Evolutionary conservation across 1,140 invertebrate genomes (phyloP), one percentile per base, ranked within the genome.

Genomic region (Musca vetustissima): DNA sequence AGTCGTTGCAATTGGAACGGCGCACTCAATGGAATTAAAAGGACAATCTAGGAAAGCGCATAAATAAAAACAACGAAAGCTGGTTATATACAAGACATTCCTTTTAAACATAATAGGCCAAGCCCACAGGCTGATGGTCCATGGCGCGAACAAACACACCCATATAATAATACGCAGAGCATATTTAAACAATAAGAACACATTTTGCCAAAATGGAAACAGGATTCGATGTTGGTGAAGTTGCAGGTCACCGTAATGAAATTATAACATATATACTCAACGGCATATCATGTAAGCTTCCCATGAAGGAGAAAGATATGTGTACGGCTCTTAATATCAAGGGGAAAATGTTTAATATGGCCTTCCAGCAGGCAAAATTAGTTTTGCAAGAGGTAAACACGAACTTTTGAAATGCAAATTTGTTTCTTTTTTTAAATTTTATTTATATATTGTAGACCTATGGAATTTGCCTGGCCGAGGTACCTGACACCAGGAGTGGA

Each of bases 301-400:
- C 68, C 8, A 32, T 69, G 13, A 69, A 69, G 22, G 68, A 66
- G 32, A 64, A 66, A n/a, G 68, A 69, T 19, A 66, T 69, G 52
- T 32, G 19, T 4, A n/a, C 49, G 19, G 61, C 64, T 15, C 22
- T 69, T 9, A 64, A 57, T 14, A 19, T 43, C 19, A 64, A 66
- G 1, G 64, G 50, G 32, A 17, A 6, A n/a, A 17, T 64, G 19
- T 64, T 64, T 50, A 32, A 28, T 17, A 32, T 21, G 64, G 25
- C 50, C 48, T 24, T 69, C 1, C 28, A 21, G 14, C 64, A 53
- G 17, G 68, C 64, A 24, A 66, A 65, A 55, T 14, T 52, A 48
- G 32, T 55, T 7, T 69, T 69, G 17, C 49, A 66, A 57, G 52
- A 48, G 32, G 68, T 69, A 65, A 53, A n/a, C 19, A 43, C 28